A percentile compares a stretch with the other conserved stretches of the same genome.
Evolutionary conservation across 2,113 vertebrate species (phyloP).

Genomic region (Donacobius atricapilla): DNA sequence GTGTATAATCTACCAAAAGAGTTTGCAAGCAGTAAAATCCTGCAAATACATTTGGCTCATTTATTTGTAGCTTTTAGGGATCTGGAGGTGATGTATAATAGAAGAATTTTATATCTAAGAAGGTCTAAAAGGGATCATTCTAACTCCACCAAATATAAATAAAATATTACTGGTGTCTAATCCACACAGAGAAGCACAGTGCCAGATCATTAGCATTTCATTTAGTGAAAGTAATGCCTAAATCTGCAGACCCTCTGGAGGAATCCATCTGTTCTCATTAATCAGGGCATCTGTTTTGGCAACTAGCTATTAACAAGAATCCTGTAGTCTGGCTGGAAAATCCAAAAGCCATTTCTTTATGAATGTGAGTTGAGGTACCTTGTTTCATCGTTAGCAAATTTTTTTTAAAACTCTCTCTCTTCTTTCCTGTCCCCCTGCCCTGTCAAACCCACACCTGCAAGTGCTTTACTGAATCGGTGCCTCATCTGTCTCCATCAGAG

Average conservation of each 20-base stretch:
- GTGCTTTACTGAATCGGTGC: not conserved
- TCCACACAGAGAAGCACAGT: not conserved
- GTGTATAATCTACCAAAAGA: not conserved
- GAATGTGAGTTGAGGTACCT: not conserved
- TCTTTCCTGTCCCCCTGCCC: not conserved
- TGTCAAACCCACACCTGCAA: not conserved
- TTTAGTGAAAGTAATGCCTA: slow-evolving; percentile 42
- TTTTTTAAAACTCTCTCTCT: not conserved
- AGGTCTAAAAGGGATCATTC: not conserved
- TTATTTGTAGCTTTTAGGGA: not conserved
- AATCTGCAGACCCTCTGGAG: slow-evolving; percentile 59
- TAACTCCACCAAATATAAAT: not conserved
- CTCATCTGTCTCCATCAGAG: not conserved
- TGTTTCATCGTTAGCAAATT: not conserved
- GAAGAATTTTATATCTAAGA: not conserved
- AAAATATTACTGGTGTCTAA: not conserved
- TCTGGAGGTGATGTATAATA: not conserved
- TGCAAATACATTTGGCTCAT: not conserved
- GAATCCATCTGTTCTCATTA: slow-evolving; percentile 61
- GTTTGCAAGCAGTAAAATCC: not conserved
- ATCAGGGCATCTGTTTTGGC: slow-evolving; percentile 49
- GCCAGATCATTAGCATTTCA: slow-evolving; percentile 61
- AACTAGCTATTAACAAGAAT: slow-evolving; percentile 11
- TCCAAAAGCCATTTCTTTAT: not conserved
- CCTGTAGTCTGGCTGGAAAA: not conserved